Evolutionary conservation across 2,797 vertebrate species (phyloP).

Genomic region (Gallinago stenura): DNA sequence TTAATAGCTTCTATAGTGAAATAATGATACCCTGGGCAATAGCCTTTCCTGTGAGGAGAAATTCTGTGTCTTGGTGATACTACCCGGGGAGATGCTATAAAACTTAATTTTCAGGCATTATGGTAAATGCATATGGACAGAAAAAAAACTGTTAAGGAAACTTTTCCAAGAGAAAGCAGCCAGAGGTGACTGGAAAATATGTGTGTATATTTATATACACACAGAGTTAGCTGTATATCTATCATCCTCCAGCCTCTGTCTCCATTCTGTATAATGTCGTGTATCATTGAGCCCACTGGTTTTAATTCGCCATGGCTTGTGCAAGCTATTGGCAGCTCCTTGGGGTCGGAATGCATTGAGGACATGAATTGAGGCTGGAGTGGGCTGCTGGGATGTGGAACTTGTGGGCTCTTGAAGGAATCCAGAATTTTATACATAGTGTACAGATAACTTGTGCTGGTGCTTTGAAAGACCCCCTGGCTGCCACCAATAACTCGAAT

Average conservation of each 20-base stretch:
- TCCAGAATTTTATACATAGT: not conserved
- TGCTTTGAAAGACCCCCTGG: not conserved
- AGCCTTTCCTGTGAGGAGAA: not conserved
- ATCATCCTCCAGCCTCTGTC: not conserved
- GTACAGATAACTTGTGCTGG: not conserved
- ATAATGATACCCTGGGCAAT: not conserved
- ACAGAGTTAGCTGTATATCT: not conserved
- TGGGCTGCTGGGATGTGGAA: accelerated
- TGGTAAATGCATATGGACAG: not conserved
- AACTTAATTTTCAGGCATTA: not conserved
- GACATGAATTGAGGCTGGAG: not conserved
- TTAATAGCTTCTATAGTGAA: not conserved
- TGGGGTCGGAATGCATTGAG: accelerated
- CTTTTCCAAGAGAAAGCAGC: not conserved
- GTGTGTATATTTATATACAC: not conserved
- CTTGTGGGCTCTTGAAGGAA: not conserved
- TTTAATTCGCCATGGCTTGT: not conserved
- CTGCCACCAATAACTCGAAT: not conserved
- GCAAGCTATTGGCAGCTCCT: not conserved
- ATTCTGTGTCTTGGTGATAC: not conserved
- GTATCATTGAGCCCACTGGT: not conserved
- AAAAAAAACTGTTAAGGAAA: not conserved
- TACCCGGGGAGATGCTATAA: not conserved
- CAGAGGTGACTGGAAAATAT: not conserved
- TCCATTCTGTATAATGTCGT: not conserved